phyloP scores from a whole-genome alignment of 2,113 vertebrate genomes.

The Excalfactoria chinensis region DNA sequence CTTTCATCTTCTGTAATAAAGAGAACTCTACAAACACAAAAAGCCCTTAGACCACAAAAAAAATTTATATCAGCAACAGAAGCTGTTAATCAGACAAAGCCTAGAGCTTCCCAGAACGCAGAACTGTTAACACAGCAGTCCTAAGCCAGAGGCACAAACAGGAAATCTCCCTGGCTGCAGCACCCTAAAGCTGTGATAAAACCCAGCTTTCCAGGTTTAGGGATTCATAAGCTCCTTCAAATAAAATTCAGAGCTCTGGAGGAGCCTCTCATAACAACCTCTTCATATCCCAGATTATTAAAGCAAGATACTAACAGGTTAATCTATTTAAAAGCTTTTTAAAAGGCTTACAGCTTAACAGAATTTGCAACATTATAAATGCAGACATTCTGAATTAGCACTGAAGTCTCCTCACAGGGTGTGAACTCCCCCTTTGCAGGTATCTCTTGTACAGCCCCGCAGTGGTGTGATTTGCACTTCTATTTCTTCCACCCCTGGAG shows the following conservation, averaged over 20 bases:
- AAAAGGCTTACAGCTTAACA: not conserved
- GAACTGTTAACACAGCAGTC: not conserved
- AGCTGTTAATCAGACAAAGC: not conserved
- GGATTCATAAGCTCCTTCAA: not conserved
- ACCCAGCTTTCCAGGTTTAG: not conserved
- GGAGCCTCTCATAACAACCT: not conserved
- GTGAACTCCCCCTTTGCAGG: not conserved
- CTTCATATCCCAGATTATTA: not conserved
- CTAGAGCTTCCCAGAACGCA: not conserved
- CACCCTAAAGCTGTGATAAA: not conserved
- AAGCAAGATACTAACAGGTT: not conserved
- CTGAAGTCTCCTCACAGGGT: not conserved
- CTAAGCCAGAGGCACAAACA: not conserved
- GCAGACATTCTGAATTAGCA: not conserved
- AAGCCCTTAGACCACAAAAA: not conserved
- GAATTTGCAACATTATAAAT: not conserved
- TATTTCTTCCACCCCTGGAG: not conserved
- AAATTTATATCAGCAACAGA: not conserved
- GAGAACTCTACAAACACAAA: not conserved
- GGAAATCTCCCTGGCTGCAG: not conserved
- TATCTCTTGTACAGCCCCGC: not conserved
- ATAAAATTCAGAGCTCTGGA: not conserved
- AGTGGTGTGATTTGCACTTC: slow-evolving; percentile 12
- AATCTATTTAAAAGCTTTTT: not conserved
- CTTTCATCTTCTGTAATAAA: not conserved